Percentiles rank a stretch among this genome's conserved stretches.
phyloP scores from a whole-genome alignment of 2,113 vertebrate species.

The Chloropsis hardwickii region DNA sequence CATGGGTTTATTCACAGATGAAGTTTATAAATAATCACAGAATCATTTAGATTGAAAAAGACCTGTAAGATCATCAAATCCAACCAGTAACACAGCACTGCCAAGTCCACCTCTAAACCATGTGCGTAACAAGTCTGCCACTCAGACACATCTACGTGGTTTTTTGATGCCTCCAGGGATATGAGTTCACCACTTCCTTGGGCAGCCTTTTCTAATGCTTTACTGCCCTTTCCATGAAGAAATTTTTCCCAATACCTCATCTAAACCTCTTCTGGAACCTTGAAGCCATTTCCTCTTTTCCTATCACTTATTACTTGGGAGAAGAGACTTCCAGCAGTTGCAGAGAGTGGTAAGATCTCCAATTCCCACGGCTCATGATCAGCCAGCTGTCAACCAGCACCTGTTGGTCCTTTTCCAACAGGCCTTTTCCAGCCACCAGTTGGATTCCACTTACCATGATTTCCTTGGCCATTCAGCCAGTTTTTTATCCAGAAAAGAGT shows the following conservation, averaged over 20 bases:
- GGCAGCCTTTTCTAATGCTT: not conserved
- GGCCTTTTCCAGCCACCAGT: not conserved
- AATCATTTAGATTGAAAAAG: not conserved
- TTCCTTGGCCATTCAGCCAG: fast-evolving
- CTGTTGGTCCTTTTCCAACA: not conserved
- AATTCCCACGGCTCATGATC: fast-evolving
- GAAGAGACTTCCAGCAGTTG: not conserved
- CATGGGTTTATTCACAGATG: not conserved
- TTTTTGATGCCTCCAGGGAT: not conserved
- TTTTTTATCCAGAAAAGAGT: not conserved
- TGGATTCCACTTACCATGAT: not conserved
- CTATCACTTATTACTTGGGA: not conserved
- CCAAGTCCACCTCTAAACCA: not conserved
- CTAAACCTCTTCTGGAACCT: not conserved
- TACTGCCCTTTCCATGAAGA: not conserved
- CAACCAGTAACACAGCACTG: not conserved
- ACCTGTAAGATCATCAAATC: not conserved
- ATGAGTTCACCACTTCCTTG: not conserved
- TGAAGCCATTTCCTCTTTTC: not conserved
- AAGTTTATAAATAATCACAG: not conserved
- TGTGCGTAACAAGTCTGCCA: fast-evolving
- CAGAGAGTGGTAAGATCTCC: not conserved
- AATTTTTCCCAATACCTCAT: not conserved
- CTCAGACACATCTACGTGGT: not conserved
- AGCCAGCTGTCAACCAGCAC: not conserved